phyloP scores from a whole-genome alignment of 1,140 invertebrate genomes.

The Helicoverpa armigera region DNA sequence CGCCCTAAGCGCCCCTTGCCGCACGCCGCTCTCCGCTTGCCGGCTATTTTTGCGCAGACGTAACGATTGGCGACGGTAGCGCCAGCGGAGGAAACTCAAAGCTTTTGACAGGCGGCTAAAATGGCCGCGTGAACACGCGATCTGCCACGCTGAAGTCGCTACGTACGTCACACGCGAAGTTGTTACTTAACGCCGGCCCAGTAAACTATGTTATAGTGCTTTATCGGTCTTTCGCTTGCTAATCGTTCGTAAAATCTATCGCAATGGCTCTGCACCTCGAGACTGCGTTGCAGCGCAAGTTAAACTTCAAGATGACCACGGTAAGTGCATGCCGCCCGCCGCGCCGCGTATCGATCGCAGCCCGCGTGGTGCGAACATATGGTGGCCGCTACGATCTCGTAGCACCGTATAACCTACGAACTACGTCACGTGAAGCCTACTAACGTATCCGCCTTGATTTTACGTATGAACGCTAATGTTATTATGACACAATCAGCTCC shows the following conservation, averaged over 20 bases:
- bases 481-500: slow-evolving; percentile 42
- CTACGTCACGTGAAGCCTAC: slow-evolving; percentile 52
- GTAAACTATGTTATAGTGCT: slow-evolving; percentile 80
- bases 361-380: slow-evolving; percentile 81
- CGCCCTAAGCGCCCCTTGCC: slow-evolving; percentile 49
- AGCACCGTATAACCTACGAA: slow-evolving; percentile 68
- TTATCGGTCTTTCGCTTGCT: slow-evolving; percentile 59
- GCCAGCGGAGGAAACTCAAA: slow-evolving; percentile 71
- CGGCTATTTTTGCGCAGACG: slow-evolving; percentile 79
- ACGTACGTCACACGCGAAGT: slow-evolving; percentile 76
- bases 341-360: slow-evolving; percentile 75
- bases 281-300: slow-evolving; percentile 83
- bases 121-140: slow-evolving; percentile 84
- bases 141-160: slow-evolving; percentile 74
- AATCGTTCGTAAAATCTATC: slow-evolving; percentile 60
- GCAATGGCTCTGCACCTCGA: slow-evolving; percentile 84
- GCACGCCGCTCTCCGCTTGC: slow-evolving; percentile 46
- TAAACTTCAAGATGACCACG: slow-evolving; percentile 85
- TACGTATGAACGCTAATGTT: slow-evolving; percentile 41
- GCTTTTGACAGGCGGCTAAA: slow-evolving; percentile 81
- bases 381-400: slow-evolving; percentile 75
- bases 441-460: slow-evolving; percentile 44
- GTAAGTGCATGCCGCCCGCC: slow-evolving; percentile 82
- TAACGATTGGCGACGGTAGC: slow-evolving; percentile 74
- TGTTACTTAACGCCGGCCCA: slow-evolving; percentile 68